phyloP scores from a whole-genome alignment of 2,888 invertebrate genomes.

The Microplitis manilae region DNA sequence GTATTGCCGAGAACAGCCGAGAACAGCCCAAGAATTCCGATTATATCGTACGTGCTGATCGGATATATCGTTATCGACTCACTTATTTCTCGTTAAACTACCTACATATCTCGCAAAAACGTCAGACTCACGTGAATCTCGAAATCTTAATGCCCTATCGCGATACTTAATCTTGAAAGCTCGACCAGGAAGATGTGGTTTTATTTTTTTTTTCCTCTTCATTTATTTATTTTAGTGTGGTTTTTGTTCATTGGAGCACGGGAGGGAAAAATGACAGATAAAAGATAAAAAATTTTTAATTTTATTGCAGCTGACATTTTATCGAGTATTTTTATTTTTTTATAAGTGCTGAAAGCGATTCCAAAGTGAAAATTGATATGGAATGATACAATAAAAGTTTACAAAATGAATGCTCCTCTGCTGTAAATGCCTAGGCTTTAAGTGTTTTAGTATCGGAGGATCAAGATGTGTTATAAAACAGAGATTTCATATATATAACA shows the following conservation, averaged over 20 bases:
- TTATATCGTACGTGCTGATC: conserved; percentile 31
- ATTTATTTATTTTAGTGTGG: background rate
- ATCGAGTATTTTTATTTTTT: background rate
- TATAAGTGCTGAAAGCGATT: background rate
- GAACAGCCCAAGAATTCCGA: conserved; percentile 4
- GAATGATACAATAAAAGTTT: background rate
- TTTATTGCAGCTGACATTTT: background rate
- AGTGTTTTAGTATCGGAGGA: background rate
- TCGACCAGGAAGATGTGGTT: background rate
- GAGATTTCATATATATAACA: background rate
- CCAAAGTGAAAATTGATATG: background rate
- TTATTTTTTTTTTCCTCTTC: background rate
- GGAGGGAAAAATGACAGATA: background rate
- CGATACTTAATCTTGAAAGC: background rate
- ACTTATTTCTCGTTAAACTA: background rate
- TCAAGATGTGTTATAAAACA: background rate
- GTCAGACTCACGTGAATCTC: background rate
- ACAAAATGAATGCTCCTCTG: background rate
- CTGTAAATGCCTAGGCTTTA: background rate
- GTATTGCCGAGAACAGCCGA: background rate
- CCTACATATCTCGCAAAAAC: conserved; percentile 9
- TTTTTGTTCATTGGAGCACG: background rate
- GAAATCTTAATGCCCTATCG: conserved; percentile 14
- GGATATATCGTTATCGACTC: conserved; percentile 39
- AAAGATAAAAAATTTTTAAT: background rate